Evolutionary conservation across 2,888 invertebrate species (phyloP).

Genomic region (Byasa hedistus): DNA sequence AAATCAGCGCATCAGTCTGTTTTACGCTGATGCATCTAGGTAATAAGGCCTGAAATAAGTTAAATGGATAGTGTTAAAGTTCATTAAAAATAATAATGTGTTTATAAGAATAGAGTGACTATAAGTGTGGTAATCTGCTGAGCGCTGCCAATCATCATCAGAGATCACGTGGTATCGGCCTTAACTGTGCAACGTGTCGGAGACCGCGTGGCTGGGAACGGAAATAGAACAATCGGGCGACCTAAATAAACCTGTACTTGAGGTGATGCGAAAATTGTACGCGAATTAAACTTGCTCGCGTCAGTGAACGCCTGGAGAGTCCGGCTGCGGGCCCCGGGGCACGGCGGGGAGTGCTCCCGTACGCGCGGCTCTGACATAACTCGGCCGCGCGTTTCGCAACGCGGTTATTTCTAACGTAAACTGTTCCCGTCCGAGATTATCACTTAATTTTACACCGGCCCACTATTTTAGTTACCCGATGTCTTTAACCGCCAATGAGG

Average conservation of each 20-base stretch:
- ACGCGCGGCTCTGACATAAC: conserved; percentile 68
- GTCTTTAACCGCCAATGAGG: conserved; percentile 77
- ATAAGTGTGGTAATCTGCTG: neutral
- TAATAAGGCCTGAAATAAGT: too few species aligned
- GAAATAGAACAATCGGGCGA: conserved; percentile 27
- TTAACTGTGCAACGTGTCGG: conserved; percentile 23
- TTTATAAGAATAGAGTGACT: neutral
- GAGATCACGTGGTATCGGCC: conserved; percentile 5
- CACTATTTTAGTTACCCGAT: conserved; percentile 63
- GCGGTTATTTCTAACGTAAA: conserved; percentile 59
- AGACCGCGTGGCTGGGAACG: conserved; percentile 22
- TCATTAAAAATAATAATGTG: too few species aligned
- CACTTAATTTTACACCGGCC: conserved; percentile 61
- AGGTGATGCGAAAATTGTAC: conserved; percentile 21
- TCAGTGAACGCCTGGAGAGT: conserved; percentile 8
- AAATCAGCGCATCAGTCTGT: too few species aligned
- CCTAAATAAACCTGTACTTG: conserved; percentile 20
- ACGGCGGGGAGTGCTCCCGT: conserved; percentile 1
- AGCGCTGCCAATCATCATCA: conserved; percentile 8
- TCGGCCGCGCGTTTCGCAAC: conserved; percentile 75
- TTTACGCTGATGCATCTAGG: too few species aligned
- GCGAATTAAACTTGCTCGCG: conserved; percentile 20
- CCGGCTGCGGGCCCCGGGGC: neutral
- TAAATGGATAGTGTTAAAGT: too few species aligned
- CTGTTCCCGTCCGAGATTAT: conserved; percentile 66